Conservation (phyloP, 2,113 vertebrate genomes). For the Origma solitaria region DNA sequence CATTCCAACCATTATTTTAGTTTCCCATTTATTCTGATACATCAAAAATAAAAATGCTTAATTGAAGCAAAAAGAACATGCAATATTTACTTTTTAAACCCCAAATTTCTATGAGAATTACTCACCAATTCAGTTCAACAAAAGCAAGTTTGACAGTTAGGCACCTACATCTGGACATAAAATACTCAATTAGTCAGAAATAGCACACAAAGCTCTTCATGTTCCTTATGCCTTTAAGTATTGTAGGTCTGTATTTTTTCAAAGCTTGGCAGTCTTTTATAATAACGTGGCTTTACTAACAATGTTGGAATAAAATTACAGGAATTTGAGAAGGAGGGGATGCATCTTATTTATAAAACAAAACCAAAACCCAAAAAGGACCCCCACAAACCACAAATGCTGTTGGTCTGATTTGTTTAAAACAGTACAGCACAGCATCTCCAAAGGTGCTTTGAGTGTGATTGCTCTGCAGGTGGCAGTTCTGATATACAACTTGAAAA, state of each 20-base stretch:
- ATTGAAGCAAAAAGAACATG: not conserved
- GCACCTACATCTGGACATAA: not conserved
- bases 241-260: not conserved
- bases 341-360: not conserved
- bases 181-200: not conserved
- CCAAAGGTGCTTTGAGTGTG: not conserved
- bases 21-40: not conserved
- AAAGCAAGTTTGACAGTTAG: not conserved
- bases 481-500: not conserved
- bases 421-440: not conserved
- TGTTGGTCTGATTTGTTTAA: not conserved
- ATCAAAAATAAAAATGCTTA: not conserved
- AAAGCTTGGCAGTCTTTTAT: not conserved
- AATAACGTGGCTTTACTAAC: not conserved
- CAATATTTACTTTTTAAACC: not conserved
- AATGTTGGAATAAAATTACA: not conserved
- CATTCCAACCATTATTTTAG: not conserved
- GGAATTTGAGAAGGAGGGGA: not conserved
- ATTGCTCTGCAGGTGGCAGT: constrained; percentile 12
- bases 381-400: not conserved
- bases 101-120: not conserved
- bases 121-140: not conserved
- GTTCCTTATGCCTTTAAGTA: not conserved
- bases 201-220: not conserved
- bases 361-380: not conserved